Evolutionary conservation across 2,797 vertebrate genomes (phyloP), one percentile per base, ranked within the genome.

Genomic region (Pangasius mekongensis): DNA sequence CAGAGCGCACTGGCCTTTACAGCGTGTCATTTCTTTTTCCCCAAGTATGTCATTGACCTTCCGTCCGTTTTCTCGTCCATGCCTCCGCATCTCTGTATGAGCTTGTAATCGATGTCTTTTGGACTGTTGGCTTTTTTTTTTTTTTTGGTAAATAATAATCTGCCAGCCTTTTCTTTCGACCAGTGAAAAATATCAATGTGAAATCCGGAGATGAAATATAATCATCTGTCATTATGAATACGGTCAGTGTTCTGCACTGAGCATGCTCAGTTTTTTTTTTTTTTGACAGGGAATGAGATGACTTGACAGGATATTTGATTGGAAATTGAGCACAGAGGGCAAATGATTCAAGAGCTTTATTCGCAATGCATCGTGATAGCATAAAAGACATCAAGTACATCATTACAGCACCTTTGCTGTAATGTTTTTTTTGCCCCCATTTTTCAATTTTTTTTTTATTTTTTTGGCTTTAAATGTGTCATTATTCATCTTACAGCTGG

Each of bases 311-410:
- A 20, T 33, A 18, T 33, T 33, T 56, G 73, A 52, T 11, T 76
- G 73, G 73, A 49, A 76, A 49, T 76, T 14, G 43, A 76, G 43
- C 27, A 13, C 8, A 56, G n/a, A 8, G 16, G 76, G 76, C 10
- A 56, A 78, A 78, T 5, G 18, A 80, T 80, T 80, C 18, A 10
- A 74, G 73, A 30, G 74, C 47, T 77, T n/a, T 77, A 52, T 77
- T 30, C 8, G 74, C 24, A 47, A 47, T 78, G 76, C 76, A 54
- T 52, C 30, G 33, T 56, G 49, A 27, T 3, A 54, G 14, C 14
- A 11, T 33, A 22, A 58, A 81, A 60, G 20, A 13, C 22, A 24
- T 39, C 49, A 33, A 20, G n/a, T 16, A 16, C 14, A 58, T 20
- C 54, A 24, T 10, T 58, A 43, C 22, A 27, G 22, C 33, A 60